Conservation (phyloP, 2,888 invertebrate species). For the Prenolepis imparis region DNA sequence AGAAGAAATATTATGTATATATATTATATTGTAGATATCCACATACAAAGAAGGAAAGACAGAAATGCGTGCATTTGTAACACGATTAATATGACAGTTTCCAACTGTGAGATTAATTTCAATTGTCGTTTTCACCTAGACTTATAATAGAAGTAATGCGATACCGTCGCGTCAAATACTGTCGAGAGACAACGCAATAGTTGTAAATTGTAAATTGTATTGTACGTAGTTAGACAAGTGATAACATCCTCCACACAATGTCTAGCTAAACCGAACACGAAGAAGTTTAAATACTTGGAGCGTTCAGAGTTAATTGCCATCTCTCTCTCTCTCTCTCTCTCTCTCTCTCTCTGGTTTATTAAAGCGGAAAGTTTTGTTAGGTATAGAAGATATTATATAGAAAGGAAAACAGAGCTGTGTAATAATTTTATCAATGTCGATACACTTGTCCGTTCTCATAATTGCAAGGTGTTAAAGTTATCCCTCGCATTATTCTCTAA, state of each 20-base stretch:
- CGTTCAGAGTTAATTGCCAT: slow-evolving; percentile 22
- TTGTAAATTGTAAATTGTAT: neutral
- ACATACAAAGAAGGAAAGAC: slow-evolving; percentile 1
- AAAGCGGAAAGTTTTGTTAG: neutral
- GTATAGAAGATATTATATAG: neutral
- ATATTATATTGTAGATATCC: neutral
- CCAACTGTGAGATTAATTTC: neutral
- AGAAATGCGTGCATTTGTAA: slow-evolving; percentile 19
- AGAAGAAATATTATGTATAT: neutral
- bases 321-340: neutral
- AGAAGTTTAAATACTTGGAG: slow-evolving; percentile 24
- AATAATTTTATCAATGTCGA: slow-evolving; percentile 14
- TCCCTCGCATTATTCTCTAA: neutral
- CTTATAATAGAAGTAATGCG: neutral
- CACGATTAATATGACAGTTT: neutral
- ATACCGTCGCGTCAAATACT: neutral
- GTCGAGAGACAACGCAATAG: slow-evolving; percentile 11
- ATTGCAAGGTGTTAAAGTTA: neutral
- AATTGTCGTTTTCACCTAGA: neutral
- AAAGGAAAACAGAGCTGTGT: neutral
- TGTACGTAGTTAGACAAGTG: slow-evolving; percentile 33
- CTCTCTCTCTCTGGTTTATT: neutral
- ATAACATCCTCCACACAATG: slow-evolving; percentile 8
- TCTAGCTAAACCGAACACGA: slow-evolving; percentile 9
- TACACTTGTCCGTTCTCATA: neutral